phyloP scores from a whole-genome alignment of 2,888 invertebrate genomes.

The Drosophila nr. perissopoda region DNA sequence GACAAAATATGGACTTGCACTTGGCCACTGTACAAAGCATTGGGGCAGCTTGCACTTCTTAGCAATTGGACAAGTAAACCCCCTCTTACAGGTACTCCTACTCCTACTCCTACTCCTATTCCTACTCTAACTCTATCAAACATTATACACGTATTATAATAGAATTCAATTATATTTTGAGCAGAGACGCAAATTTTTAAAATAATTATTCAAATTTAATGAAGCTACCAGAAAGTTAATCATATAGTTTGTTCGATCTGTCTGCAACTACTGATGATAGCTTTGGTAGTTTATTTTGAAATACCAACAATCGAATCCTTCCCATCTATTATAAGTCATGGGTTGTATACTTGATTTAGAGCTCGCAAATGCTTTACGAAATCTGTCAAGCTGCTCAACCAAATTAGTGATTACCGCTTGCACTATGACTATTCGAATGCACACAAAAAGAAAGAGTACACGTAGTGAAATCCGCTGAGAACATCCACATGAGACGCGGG shows the following conservation, averaged over 20 bases:
- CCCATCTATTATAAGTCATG: background rate
- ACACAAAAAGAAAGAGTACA: background rate
- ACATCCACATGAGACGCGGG: slow-evolving; percentile 25
- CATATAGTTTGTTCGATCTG: background rate
- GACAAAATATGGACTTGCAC: slow-evolving; percentile 57
- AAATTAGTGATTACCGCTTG: background rate
- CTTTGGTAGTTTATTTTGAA: background rate
- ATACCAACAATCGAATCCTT: background rate
- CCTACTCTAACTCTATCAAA: background rate
- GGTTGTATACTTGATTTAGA: background rate
- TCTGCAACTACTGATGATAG: no score
- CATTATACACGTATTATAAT: background rate
- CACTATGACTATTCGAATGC: background rate
- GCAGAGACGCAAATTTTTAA: background rate
- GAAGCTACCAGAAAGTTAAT: background rate
- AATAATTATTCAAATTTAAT: background rate
- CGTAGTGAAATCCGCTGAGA: slow-evolving; percentile 23
- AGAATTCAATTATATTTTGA: background rate
- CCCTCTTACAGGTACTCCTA: no score
- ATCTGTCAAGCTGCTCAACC: background rate
- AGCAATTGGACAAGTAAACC: slow-evolving; percentile 13
- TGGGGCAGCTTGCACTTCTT: slow-evolving; percentile 17
- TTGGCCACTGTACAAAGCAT: slow-evolving; percentile 28
- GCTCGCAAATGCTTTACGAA: background rate
- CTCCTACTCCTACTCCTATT: background rate